Evolutionary conservation across 2,113 vertebrate species (phyloP), one percentile per base, ranked within the genome.

Genomic region (Corythoichthys intestinalis): DNA sequence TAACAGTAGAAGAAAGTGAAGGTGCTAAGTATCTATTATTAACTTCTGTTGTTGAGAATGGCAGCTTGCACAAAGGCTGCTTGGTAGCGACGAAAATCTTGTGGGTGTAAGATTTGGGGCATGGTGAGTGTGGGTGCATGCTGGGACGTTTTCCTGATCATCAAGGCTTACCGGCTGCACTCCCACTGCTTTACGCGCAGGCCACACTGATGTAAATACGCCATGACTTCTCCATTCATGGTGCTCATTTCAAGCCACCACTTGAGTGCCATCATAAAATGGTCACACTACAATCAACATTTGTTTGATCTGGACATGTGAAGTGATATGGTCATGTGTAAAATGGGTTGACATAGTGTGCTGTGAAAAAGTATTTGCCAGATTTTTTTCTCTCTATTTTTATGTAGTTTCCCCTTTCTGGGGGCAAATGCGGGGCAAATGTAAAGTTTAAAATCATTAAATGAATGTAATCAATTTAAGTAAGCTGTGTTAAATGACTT

Each of bases 41-140:
- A 63, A 34, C n/a, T 13, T 47, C 11, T 39, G 39, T 44, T 39
- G 50, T 60, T 20, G 54, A 0, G 59, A 39, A 61, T 47, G 41
- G 13, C 41, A 28, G 41, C 61, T 28, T 69, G 71, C 67, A 74
- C 52, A 69, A 76, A 75, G 65, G 70, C 47, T 71, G 39, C 47
- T 59, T 69, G 77, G 74, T 74, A 70, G 82, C 58, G 83, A 82
- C 76, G 84, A 41, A 72, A 80, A 77, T 67, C 70, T 34, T 17
- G 88, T 87, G 84, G 83, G 89, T 76, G 85, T 87, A 70, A 75
- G 76, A 79, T 83, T 39, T 80, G 81, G 58, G 85, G 70, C 74
- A 83, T 85, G 66, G 47, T 77, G 81, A 83, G 83, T 83, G 89
- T 88, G 86, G 87, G 84, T 80, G 89, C 75, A 71, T 63, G 80